A percentile compares a stretch with the other conserved stretches of the same genome.
phyloP scores from a whole-genome alignment of 2,888 invertebrate species.

The Morpho helenor region DNA sequence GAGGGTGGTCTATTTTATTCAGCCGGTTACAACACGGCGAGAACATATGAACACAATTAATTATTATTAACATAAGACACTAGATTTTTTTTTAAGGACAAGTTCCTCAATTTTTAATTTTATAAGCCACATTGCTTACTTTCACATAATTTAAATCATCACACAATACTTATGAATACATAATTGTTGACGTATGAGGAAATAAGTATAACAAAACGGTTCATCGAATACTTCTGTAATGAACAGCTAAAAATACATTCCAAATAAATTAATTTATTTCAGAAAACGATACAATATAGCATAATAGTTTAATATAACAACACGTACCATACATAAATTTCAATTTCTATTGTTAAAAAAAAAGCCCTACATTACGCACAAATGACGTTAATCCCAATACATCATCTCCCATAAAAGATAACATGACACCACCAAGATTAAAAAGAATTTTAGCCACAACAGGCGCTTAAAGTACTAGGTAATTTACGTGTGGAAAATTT shows the following conservation, averaged over 20 bases:
- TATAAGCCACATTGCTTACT: no score
- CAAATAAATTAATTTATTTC: slow-evolving; percentile 72
- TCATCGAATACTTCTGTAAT: slow-evolving; percentile 7
- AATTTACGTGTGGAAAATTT: background rate
- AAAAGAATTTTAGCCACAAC: slow-evolving; percentile 23
- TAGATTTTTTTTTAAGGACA: no score
- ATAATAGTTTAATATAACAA: slow-evolving; percentile 71
- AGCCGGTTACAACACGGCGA: no score
- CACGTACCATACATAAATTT: slow-evolving; percentile 61
- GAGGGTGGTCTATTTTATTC: no score
- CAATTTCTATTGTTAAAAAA: slow-evolving; percentile 46
- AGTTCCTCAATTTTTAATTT: no score
- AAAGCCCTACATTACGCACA: slow-evolving; percentile 37
- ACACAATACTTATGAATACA: no score
- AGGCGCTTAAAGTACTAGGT: slow-evolving; percentile 28
- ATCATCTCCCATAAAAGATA: slow-evolving; percentile 37
- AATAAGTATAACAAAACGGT: no score
- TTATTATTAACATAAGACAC: no score
- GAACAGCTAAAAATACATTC: slow-evolving; percentile 21
- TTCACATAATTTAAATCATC: no score
- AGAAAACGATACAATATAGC: slow-evolving; percentile 77
- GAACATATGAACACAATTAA: no score
- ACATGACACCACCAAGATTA: slow-evolving; percentile 33
- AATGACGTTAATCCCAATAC: slow-evolving; percentile 38
- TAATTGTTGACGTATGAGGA: no score